Conservation (phyloP, 2,888 invertebrate species). For the Anticlea derivata region DNA sequence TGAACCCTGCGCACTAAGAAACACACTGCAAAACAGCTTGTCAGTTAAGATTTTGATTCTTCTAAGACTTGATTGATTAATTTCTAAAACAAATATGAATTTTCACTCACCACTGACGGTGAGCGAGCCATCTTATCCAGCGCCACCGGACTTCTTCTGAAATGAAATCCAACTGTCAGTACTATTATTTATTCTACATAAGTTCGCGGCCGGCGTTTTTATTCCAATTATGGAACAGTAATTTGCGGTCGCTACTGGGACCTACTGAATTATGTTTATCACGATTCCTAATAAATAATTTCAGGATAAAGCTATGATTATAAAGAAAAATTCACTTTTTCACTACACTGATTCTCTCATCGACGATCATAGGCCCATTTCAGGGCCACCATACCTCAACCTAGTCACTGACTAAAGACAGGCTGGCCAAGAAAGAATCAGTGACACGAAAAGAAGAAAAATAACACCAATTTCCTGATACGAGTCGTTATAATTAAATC, state of each 20-base stretch:
- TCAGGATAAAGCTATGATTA: slow-evolving; percentile 8
- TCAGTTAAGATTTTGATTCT: too few relatives aligned
- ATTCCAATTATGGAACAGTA: slow-evolving; percentile 21
- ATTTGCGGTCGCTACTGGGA: slow-evolving; percentile 21
- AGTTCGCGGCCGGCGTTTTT: slow-evolving; percentile 22
- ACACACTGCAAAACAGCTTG: too few relatives aligned
- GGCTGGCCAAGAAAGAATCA: too few relatives aligned
- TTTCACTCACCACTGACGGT: slow-evolving; percentile 49
- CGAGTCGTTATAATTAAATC: background rate
- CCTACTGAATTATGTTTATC: slow-evolving; percentile 27
- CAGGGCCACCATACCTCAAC: too few relatives aligned
- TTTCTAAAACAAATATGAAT: too few relatives aligned
- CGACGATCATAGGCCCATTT: too few relatives aligned
- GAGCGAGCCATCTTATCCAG: slow-evolving; percentile 49
- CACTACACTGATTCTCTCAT: too few relatives aligned
- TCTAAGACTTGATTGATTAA: too few relatives aligned
- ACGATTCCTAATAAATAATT: slow-evolving; percentile 30
- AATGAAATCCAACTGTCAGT: slow-evolving; percentile 33
- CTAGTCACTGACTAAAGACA: too few relatives aligned
- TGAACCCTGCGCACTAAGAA: too few relatives aligned
- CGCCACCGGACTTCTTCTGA: slow-evolving; percentile 44
- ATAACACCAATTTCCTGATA: slow-evolving; percentile 2
- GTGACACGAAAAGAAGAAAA: too few relatives aligned
- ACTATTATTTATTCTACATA: too few relatives aligned
- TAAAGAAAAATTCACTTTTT: background rate